phyloP scores from a whole-genome alignment of 2,113 vertebrate genomes.

The Leucosticte australis region DNA sequence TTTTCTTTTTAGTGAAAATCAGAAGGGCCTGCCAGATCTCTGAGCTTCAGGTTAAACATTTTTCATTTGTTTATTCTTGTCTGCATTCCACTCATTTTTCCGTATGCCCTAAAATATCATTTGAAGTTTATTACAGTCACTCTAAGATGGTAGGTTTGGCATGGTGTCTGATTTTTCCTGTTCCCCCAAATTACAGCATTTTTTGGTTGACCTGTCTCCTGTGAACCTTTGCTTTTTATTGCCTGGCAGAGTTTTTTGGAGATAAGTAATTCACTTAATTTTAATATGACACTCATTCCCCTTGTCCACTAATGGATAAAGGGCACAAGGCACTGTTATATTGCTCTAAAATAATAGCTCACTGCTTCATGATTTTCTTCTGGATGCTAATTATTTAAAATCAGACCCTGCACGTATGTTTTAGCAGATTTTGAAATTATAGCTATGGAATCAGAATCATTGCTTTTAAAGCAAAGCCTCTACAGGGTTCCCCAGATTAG shows the following conservation, averaged over 20 bases:
- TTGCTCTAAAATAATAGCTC: neutral
- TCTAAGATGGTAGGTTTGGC: neutral
- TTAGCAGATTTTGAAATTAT: neutral
- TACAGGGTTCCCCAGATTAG: fast-evolving
- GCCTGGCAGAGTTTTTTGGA: neutral
- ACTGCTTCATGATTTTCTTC: neutral
- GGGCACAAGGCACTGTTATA: neutral
- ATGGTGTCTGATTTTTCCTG: neutral
- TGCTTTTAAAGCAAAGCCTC: neutral
- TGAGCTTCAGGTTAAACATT: slow-evolving; percentile 32
- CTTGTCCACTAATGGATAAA: neutral
- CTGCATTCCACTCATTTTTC: slow-evolving; percentile 49
- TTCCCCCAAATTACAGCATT: neutral
- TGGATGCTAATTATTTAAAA: neutral
- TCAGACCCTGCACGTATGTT: neutral
- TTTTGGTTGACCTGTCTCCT: neutral
- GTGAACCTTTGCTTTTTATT: neutral
- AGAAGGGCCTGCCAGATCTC: slow-evolving; percentile 25
- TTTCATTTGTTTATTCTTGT: slow-evolving; percentile 49
- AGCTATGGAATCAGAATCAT: neutral
- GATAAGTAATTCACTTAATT: neutral
- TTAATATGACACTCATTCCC: neutral
- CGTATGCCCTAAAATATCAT: slow-evolving; percentile 21
- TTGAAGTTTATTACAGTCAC: slow-evolving; percentile 14
- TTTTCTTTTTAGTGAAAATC: slow-evolving; percentile 6